These are phyloP conservation scores for Atta colombica DNA, from an alignment of 1,140 invertebrate species.

Conservation along the genomic window DNA sequence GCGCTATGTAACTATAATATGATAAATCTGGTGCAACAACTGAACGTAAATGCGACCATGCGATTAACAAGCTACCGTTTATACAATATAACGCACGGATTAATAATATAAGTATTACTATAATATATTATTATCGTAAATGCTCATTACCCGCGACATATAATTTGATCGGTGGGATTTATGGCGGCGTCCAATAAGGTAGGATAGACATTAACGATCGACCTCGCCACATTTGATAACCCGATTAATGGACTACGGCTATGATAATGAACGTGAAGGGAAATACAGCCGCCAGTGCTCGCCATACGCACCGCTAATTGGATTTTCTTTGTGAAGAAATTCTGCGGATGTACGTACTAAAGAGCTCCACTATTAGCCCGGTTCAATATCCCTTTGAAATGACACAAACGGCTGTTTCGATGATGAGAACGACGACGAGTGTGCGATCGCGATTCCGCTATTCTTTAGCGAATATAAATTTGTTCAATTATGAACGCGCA, in stretches of 20 bases:
- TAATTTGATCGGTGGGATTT: constrained; percentile 60
- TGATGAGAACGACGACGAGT: neutral
- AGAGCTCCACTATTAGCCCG: constrained; percentile 26
- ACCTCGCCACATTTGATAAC: constrained; percentile 50
- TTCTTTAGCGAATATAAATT: constrained; percentile 64
- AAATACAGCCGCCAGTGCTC: constrained; percentile 3
- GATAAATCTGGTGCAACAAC: constrained; percentile 23
- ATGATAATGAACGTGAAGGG: constrained; percentile 44
- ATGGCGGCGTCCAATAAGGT: constrained; percentile 47
- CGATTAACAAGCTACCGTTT: constrained; percentile 56
- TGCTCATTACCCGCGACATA: constrained; percentile 33
- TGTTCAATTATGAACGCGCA: constrained; percentile 55
- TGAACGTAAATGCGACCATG: constrained; percentile 19
- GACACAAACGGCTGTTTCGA: neutral
- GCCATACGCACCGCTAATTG: constrained; percentile 58
- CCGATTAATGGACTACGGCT: constrained; percentile 46
- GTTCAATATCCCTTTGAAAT: constrained; percentile 18
- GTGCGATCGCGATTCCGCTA: neutral
- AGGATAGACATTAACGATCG: constrained; percentile 36
- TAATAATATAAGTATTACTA: constrained; percentile 60
- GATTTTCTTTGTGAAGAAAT: constrained; percentile 68
- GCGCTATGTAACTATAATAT: constrained; percentile 17
- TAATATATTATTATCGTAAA: constrained; percentile 59
- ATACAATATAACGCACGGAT: constrained; percentile 14
- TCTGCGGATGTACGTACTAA: constrained; percentile 35